Evolutionary conservation across 2,888 invertebrate genomes (phyloP).

Genomic region (Flexamia atlantica): DNA sequence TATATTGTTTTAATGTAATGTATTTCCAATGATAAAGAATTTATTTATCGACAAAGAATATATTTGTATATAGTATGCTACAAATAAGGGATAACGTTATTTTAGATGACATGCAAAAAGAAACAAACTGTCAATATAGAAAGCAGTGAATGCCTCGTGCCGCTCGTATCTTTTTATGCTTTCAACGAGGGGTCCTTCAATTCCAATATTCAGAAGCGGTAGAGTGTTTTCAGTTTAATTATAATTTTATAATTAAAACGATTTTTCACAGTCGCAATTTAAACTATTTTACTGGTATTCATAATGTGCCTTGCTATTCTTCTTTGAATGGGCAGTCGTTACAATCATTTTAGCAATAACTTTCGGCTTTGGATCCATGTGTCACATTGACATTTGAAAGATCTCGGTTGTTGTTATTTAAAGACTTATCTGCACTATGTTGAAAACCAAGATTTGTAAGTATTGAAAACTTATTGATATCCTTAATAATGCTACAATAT

Average conservation of each 20-base stretch:
- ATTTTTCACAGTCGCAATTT: background rate
- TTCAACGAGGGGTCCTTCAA: conserved; percentile 63
- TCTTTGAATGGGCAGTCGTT: conserved; percentile 14
- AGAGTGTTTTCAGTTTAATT: background rate
- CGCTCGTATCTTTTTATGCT: conserved; percentile 62
- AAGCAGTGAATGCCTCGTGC: conserved; percentile 61
- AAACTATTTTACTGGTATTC: background rate
- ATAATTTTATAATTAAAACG: background rate
- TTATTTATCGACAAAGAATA: too few species aligned
- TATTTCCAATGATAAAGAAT: too few species aligned
- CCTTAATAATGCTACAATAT: background rate
- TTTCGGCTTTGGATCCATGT: conserved; percentile 61
- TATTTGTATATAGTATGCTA: background rate
- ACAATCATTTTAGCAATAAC: conserved; percentile 35
- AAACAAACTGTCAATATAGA: conserved; percentile 2
- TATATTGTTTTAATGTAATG: too few species aligned
- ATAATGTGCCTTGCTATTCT: conserved; percentile 19
- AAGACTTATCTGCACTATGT: conserved; percentile 39
- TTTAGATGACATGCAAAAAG: background rate
- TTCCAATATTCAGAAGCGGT: conserved; percentile 37
- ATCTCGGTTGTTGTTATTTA: conserved; percentile 28
- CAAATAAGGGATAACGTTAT: background rate
- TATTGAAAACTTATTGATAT: conserved; percentile 16
- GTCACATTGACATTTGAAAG: conserved; percentile 65
- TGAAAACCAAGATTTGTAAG: conserved; percentile 59